phyloP scores from a whole-genome alignment of 2,113 vertebrate species.

The Notothenia rossii region DNA sequence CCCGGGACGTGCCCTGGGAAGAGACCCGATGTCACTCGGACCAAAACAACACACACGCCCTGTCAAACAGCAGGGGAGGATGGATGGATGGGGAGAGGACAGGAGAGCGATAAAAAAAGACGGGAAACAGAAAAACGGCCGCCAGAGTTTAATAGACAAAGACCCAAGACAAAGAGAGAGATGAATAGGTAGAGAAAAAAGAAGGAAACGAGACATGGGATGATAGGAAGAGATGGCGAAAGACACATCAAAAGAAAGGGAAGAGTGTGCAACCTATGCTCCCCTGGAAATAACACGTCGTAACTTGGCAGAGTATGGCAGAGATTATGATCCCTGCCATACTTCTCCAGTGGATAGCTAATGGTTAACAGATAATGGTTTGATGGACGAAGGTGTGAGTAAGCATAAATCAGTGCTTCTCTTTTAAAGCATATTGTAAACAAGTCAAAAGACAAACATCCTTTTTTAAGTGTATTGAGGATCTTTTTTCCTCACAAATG shows the following conservation, averaged over 20 bases:
- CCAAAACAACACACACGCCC: slow-evolving; percentile 81
- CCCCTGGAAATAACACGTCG: slow-evolving; percentile 51
- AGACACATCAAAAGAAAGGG: slow-evolving; percentile 22
- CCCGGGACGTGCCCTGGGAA: slow-evolving; percentile 76
- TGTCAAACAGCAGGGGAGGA: slow-evolving; percentile 68
- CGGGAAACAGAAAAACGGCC: slow-evolving; percentile 49
- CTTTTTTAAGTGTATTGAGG: not conserved
- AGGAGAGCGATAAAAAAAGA: slow-evolving; percentile 49
- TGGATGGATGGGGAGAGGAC: slow-evolving; percentile 60
- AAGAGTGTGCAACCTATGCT: slow-evolving; percentile 30
- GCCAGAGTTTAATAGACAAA: slow-evolving; percentile 32
- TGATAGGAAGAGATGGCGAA: slow-evolving; percentile 36
- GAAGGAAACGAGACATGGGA: slow-evolving; percentile 34
- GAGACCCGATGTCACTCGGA: slow-evolving; percentile 77
- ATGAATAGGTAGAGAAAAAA: slow-evolving; percentile 33
- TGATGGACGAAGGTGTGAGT: slow-evolving; percentile 7
- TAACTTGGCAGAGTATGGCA: slow-evolving; percentile 41
- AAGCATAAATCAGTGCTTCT: slow-evolving; percentile 3
- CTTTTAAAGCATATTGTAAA: not conserved
- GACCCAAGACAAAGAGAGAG: slow-evolving; percentile 34
- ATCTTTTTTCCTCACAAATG: not conserved
- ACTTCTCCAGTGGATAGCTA: slow-evolving; percentile 24
- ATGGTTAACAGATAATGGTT: slow-evolving; percentile 27
- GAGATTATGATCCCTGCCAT: slow-evolving; percentile 5
- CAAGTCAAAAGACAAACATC: not conserved